Conservation (phyloP, 2,888 invertebrate genomes). For the Sinodicranocentrus sp. region DNA sequence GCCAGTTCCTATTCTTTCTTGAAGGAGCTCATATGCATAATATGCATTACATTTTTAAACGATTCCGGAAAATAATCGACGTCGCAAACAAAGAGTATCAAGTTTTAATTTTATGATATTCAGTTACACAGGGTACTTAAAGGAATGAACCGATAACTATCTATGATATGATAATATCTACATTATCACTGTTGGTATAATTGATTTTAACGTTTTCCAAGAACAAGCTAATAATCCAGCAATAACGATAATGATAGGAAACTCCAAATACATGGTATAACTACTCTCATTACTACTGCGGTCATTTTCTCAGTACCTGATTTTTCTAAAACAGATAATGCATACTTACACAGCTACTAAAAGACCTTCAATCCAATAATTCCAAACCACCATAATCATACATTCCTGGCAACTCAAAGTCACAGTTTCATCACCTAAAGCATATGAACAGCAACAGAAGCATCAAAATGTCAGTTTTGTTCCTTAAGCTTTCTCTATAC, state of each 20-base stretch:
- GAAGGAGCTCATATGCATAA: too few relatives aligned
- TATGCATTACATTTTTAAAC: too few relatives aligned
- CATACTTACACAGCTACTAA: neutral
- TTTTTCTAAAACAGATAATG: neutral
- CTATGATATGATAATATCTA: too few relatives aligned
- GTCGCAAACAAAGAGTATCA: too few relatives aligned
- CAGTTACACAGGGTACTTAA: too few relatives aligned
- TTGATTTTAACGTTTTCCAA: too few relatives aligned
- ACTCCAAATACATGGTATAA: neutral
- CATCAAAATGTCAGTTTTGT: neutral
- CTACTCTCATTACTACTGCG: neutral
- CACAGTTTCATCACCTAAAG: slow-evolving; percentile 2
- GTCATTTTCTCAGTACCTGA: slow-evolving; percentile 42
- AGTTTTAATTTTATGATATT: too few relatives aligned
- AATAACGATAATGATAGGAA: too few relatives aligned
- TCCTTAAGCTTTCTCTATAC: neutral
- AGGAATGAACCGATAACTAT: too few relatives aligned
- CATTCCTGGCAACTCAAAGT: neutral
- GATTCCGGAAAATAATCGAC: too few relatives aligned
- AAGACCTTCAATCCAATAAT: neutral
- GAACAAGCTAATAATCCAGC: slow-evolving; percentile 10
- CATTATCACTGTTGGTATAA: too few relatives aligned
- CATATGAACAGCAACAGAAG: neutral
- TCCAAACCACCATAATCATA: neutral
- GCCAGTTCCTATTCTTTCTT: too few relatives aligned